These are phyloP conservation scores for Poecilia wingei DNA, from an alignment of 2,797 vertebrate species.

Conservation along the genomic window DNA sequence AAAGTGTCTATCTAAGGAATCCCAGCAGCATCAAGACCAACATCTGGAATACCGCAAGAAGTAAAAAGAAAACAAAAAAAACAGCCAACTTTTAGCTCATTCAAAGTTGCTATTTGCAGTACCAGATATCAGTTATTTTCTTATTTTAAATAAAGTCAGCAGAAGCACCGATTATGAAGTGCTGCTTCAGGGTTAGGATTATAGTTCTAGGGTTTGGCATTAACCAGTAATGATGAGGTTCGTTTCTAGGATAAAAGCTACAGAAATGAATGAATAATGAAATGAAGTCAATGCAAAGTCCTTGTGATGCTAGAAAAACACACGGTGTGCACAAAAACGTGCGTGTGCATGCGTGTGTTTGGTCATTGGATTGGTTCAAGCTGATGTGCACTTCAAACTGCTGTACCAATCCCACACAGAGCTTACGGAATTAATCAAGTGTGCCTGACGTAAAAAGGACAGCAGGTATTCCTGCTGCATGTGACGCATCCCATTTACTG, in stretches of 20 bases:
- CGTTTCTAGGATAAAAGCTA: neutral
- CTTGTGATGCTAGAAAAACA: neutral
- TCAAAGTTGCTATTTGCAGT: neutral
- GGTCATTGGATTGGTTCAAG: neutral
- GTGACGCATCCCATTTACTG: constrained; percentile 23
- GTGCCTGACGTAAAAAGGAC: constrained; percentile 47
- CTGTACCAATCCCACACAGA: constrained; percentile 52
- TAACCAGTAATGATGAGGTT: neutral
- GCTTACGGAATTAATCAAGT: constrained; percentile 53
- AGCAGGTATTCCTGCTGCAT: constrained; percentile 24
- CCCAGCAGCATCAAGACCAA: too few relatives aligned
- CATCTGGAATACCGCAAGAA: neutral
- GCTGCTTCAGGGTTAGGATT: neutral
- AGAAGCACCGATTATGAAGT: neutral
- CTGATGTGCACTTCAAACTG: constrained; percentile 14
- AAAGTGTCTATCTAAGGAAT: too few relatives aligned
- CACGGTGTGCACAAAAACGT: neutral
- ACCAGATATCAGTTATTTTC: neutral
- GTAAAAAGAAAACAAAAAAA: too few relatives aligned
- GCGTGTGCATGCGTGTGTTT: neutral
- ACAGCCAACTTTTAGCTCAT: neutral
- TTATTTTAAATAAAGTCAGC: neutral
- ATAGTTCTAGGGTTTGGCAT: neutral
- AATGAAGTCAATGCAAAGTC: neutral
- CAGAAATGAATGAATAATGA: neutral